Percentiles rank a stretch among this genome's conserved stretches.
phyloP scores from a whole-genome alignment of 2,113 vertebrate species.

The Montifringilla adamsi region DNA sequence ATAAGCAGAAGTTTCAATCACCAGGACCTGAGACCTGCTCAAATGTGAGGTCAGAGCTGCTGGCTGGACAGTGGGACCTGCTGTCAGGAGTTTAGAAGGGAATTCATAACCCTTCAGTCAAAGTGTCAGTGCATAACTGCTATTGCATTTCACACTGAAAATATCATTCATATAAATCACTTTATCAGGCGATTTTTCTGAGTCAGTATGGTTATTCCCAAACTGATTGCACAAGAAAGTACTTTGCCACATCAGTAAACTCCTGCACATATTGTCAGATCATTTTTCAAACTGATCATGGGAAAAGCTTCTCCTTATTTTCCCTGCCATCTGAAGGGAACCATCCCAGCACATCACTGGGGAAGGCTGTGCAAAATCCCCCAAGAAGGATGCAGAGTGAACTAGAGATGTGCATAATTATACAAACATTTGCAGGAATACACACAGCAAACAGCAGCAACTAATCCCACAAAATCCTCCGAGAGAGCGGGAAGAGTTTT shows the following conservation, averaged over 20 bases:
- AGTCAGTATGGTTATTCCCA: neutral
- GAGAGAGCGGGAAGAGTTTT: neutral
- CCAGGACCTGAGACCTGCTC: neutral
- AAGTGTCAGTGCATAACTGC: neutral
- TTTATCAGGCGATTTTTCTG: neutral
- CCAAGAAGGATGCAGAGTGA: neutral
- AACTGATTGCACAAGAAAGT: neutral
- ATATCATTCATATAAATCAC: neutral
- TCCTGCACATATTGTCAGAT: neutral
- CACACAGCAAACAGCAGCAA: neutral
- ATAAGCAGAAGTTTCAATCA: neutral
- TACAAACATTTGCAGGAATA: neutral
- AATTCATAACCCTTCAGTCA: neutral
- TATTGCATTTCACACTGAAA: neutral
- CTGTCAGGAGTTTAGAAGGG: neutral
- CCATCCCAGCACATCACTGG: neutral
- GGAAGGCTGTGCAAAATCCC: neutral
- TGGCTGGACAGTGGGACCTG: neutral
- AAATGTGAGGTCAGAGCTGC: neutral
- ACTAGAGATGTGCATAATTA: neutral
- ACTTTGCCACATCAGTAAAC: neutral
- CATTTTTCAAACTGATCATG: neutral
- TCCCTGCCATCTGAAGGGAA: neutral
- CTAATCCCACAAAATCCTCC: constrained; percentile 28
- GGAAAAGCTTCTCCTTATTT: neutral